phyloP scores from a whole-genome alignment of 2,113 vertebrate species.

The Epinephelus lanceolatus region DNA sequence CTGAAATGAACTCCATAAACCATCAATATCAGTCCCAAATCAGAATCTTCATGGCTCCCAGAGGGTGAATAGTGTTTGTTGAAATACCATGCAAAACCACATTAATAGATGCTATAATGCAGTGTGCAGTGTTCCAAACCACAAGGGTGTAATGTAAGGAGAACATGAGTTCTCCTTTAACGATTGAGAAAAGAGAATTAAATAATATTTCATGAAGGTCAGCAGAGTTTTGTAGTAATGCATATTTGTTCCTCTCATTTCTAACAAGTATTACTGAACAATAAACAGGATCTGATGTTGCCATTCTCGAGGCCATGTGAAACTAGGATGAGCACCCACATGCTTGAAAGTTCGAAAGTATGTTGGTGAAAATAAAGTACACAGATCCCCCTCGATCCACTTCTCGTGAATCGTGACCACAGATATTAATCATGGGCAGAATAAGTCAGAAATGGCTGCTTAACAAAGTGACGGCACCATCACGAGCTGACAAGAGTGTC shows the following conservation, averaged over 20 bases:
- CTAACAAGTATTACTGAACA: background rate
- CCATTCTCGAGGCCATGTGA: constrained; percentile 4
- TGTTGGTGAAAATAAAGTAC: constrained; percentile 9
- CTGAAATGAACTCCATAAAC: constrained; percentile 18
- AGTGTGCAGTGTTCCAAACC: background rate
- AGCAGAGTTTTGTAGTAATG: background rate
- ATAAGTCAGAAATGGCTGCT: constrained; percentile 39
- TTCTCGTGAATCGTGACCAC: constrained; percentile 21
- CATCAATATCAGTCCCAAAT: constrained; percentile 3
- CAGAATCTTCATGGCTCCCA: background rate
- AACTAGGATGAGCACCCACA: constrained; percentile 16
- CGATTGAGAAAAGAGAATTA: constrained; percentile 8
- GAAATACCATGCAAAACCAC: background rate
- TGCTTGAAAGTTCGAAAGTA: constrained; percentile 26
- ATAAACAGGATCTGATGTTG: constrained; percentile 8
- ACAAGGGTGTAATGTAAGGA: background rate
- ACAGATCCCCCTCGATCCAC: background rate
- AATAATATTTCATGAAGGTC: constrained; percentile 7
- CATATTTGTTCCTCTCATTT: background rate
- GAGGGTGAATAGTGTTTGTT: background rate
- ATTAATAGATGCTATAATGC: background rate
- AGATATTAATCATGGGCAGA: constrained; percentile 30
- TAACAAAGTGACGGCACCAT: constrained; percentile 60
- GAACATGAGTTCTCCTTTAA: background rate
- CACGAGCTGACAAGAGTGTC: constrained; percentile 59